A percentile compares a stretch with the other conserved stretches of the same genome.
Conservation (phyloP, 1,140 invertebrate genomes). For the Wasmannia auropunctata region DNA sequence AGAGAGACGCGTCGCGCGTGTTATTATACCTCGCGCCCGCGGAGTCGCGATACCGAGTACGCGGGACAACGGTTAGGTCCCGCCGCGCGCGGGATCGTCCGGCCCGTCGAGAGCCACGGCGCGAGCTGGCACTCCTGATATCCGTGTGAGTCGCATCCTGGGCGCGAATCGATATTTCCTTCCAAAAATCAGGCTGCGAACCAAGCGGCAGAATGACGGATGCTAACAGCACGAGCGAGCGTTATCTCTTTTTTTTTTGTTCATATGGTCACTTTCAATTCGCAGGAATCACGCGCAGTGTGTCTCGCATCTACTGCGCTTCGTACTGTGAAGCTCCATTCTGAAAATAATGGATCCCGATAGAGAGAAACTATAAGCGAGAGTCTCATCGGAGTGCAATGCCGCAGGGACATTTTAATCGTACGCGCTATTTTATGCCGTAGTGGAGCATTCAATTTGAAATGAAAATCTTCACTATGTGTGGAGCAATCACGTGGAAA, state of each 20-base stretch:
- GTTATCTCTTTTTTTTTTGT: not conserved
- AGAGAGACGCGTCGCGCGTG: not conserved
- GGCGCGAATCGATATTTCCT: not conserved
- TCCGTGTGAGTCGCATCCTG: not conserved
- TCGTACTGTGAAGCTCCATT: not conserved
- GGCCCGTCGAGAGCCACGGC: no score
- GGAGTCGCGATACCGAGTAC: not conserved
- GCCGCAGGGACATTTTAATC: not conserved
- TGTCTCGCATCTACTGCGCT: not conserved
- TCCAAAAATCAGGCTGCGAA: not conserved
- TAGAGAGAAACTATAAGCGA: not conserved
- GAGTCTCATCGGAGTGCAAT: not conserved
- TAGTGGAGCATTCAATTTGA: not conserved
- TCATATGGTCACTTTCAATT: not conserved
- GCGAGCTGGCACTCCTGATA: not conserved
- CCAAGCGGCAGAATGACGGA: not conserved
- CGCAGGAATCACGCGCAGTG: not conserved
- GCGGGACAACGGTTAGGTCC: not conserved
- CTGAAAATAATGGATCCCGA: not conserved
- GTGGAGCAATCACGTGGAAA: not conserved
- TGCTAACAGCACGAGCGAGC: not conserved
- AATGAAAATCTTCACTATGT: not conserved
- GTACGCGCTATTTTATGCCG: not conserved
- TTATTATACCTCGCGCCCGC: not conserved
- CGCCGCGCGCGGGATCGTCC: not conserved